Percentiles rank a stretch among this genome's conserved stretches.
Conservation (phyloP, 2,113 vertebrate species). For the Alexandromys fortis region DNA sequence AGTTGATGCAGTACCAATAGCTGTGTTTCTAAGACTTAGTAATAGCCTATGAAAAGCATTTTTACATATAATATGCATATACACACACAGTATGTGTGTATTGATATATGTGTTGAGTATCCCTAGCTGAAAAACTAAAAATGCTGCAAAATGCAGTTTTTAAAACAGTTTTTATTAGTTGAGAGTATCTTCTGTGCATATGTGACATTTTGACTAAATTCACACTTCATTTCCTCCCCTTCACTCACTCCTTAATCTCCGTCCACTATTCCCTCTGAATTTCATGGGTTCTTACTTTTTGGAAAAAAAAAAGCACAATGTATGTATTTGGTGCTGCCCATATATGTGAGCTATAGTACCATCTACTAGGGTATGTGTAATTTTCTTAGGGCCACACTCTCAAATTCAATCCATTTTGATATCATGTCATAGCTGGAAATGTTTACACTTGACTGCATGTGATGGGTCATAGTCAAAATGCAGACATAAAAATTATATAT, state of each 20-base stretch:
- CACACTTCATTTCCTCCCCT: not conserved
- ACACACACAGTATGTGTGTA: not conserved
- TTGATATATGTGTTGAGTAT: not conserved
- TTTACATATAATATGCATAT: not conserved
- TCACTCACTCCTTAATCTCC: rapidly evolving
- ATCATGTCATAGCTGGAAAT: not conserved
- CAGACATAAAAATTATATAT: not conserved
- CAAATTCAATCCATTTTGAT: not conserved
- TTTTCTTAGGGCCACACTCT: not conserved
- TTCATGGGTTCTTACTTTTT: not conserved
- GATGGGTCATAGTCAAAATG: not conserved
- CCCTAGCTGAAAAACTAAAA: not conserved
- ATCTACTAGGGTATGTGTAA: not conserved
- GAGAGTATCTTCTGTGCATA: not conserved
- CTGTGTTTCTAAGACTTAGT: not conserved
- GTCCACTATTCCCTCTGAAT: not conserved
- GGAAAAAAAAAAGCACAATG: too few species aligned
- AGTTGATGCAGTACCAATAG: not conserved
- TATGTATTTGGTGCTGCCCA: not conserved
- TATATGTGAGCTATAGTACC: not conserved
- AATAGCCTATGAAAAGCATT: not conserved
- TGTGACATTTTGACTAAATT: not conserved
- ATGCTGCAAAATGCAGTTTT: not conserved
- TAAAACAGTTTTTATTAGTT: not conserved
- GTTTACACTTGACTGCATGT: not conserved